Base-by-base conservation (phyloP, 2,113 vertebrate species). In the Heterotilapia buettikoferi region DNA sequence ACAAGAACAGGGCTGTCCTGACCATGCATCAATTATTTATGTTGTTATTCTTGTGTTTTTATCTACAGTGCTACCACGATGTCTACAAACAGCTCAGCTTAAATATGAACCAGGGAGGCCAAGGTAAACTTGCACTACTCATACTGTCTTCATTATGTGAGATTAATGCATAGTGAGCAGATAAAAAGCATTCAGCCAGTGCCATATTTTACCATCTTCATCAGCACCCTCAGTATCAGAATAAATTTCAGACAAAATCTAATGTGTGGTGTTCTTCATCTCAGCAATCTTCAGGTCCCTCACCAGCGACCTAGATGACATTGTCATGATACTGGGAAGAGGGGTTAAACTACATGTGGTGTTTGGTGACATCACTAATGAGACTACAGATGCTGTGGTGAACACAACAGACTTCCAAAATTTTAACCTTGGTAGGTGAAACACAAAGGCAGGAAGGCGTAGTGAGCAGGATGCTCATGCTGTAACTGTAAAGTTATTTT, bases 321-420 rank as follows among this genome's bases (percentile, higher is more conserved):
- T 54, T 0, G 0, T 24, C 53, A 12, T 54, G 1, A 12, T 0
- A 54, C 0, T 54, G 53, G n/a, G 1, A 54, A 54, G 10, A 0
- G 10, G 53, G 2, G 53, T 54, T 24, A 12, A 54, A 54, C n/a
- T 54, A 6, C 53, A 54, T 12, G 53, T 54, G n/a, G 53, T 54
- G n/a, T 54, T 54, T 54, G 53, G 53, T 54, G 53, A 54, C 53
- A 54, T 54, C 6, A 54, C 53, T 24, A 54, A 54, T 54, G 53
- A 54, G 10, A 54, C 53, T 54, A 54, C 53, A 54, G 53, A 54
- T 54, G 2, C 3, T 54, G 53, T 54, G n/a, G 53, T 54, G n/a
- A 54, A 54, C 52, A 54, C 52, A 54, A 54, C 52, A 6, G 5
- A 54, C 52, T 54, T 54, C 52, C 2, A 54, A 21, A 21, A 6